Evolutionary conservation across 2,888 invertebrate genomes (phyloP).

Genomic region (Eurois occulta): DNA sequence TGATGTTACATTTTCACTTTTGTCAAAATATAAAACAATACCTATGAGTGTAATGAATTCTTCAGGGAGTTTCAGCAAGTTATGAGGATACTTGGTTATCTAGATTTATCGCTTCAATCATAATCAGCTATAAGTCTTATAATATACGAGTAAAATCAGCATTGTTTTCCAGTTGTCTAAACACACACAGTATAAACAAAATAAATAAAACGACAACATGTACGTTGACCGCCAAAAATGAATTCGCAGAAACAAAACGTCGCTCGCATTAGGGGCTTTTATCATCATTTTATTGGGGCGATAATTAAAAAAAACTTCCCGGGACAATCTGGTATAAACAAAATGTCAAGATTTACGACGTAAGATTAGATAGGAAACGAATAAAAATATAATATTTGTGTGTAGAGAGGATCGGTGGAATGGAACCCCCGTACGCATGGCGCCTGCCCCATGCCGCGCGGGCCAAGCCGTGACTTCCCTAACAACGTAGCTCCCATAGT

Average conservation of each 20-base stretch:
- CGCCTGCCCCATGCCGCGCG: slow-evolving; percentile 80
- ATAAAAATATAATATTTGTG: slow-evolving; percentile 71
- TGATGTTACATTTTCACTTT: slow-evolving; percentile 50
- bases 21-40: slow-evolving; percentile 60
- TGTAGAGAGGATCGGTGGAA: slow-evolving; percentile 60
- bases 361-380: slow-evolving; percentile 74
- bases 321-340: slow-evolving; percentile 66
- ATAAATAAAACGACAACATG: slow-evolving; percentile 27
- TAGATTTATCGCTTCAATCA: slow-evolving; percentile 34
- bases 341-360: slow-evolving; percentile 73
- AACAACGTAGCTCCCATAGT: slow-evolving; percentile 53
- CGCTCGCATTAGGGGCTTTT: slow-evolving; percentile 60
- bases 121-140: slow-evolving; percentile 42
- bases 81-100: slow-evolving; percentile 24
- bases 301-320: slow-evolving; percentile 67
- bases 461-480: slow-evolving; percentile 44
- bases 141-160: slow-evolving; percentile 19
- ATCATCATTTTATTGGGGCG: slow-evolving; percentile 64
- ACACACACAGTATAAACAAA: slow-evolving; percentile 29
- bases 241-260: slow-evolving; percentile 64
- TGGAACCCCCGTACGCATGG: slow-evolving; percentile 70
- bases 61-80: slow-evolving; percentile 16
- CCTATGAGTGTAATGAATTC: slow-evolving; percentile 28
- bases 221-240: slow-evolving; percentile 35
- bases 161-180: slow-evolving; percentile 52